phyloP scores from a whole-genome alignment of 2,113 vertebrate genomes.

The Ceyx melanurus region DNA sequence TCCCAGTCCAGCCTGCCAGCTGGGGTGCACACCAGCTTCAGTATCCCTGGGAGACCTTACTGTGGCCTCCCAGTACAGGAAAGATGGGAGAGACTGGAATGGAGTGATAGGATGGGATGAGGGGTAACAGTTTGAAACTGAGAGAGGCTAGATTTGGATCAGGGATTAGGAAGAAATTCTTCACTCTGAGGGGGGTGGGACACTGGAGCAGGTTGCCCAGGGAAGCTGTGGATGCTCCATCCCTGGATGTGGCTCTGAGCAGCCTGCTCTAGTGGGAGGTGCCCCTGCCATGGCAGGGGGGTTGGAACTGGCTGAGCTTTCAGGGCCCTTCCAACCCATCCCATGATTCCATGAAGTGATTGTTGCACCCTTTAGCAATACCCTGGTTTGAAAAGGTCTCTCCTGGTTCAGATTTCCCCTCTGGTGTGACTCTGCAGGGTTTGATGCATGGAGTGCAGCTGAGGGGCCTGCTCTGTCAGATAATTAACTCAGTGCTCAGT shows the following conservation, averaged over 20 bases:
- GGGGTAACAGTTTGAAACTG: neutral
- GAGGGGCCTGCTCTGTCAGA: neutral
- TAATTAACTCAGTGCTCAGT: conserved; percentile 10
- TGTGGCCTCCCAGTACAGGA: neutral
- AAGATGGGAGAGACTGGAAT: neutral
- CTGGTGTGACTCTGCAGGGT: neutral
- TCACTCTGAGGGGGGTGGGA: neutral
- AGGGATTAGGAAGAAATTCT: neutral
- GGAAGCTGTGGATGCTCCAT: neutral
- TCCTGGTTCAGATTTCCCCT: neutral
- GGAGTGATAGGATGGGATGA: neutral
- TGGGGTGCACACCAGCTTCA: neutral
- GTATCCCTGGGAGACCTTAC: neutral
- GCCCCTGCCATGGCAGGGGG: neutral
- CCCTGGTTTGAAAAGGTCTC: neutral
- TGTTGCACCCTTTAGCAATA: neutral
- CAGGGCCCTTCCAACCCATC: neutral
- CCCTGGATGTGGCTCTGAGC: neutral
- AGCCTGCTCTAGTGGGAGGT: neutral
- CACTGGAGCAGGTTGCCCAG: neutral
- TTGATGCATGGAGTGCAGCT: neutral
- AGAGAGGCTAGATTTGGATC: neutral
- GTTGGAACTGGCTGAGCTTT: neutral
- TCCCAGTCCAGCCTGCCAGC: rapidly evolving
- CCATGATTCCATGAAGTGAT: neutral